Evolutionary conservation across 2,113 vertebrate species (phyloP), one percentile per base, ranked within the genome.

Genomic region (Megaceryle torquata): DNA sequence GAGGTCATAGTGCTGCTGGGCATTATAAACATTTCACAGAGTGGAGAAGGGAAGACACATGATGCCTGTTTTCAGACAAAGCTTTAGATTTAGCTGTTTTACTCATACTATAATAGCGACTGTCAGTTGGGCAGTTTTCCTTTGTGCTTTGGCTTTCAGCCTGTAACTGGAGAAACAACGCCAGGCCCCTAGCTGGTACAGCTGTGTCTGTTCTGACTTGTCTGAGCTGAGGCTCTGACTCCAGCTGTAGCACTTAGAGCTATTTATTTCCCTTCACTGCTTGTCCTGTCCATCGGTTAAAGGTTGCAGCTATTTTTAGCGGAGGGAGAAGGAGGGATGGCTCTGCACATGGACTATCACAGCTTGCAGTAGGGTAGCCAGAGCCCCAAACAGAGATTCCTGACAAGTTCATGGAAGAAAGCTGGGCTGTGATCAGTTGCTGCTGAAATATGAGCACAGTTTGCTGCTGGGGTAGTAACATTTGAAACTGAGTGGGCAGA

Each of bases 191-290:
- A 60, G 72, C 83, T 93, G 77, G 80, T 96, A 56, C 77, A 92
- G 84, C 91, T 81, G 92, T 41, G 29, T n/a, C 72, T 71, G 39
- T 72, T 74, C 93, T 97, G 95, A 92, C 86, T 93, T 89, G 89
- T 63, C 12, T 1, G 0, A 46, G 77, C 77, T 28, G 14, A 69
- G 44, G 48, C 69, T 88, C 83, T 78, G 51, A 39, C 83, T 74
- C 68, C 57, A 5, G 19, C 64, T 2, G 1, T 70, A 69, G 20
- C 86, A 68, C 71, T 86, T 24, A 21, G 44, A 59, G 37, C 79
- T 86, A 78, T 81, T 94, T 82, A 86, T 94, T 96, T 83, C 83
- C 46, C 25, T 81, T 63, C 67, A 56, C 82, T 74, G 16, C 59
- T 9, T 74, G 25, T 70, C 28, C 68, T 13, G 3, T 61, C 86